Conservation (phyloP, 2,797 vertebrate genomes). For the Eulemur rubriventer region DNA sequence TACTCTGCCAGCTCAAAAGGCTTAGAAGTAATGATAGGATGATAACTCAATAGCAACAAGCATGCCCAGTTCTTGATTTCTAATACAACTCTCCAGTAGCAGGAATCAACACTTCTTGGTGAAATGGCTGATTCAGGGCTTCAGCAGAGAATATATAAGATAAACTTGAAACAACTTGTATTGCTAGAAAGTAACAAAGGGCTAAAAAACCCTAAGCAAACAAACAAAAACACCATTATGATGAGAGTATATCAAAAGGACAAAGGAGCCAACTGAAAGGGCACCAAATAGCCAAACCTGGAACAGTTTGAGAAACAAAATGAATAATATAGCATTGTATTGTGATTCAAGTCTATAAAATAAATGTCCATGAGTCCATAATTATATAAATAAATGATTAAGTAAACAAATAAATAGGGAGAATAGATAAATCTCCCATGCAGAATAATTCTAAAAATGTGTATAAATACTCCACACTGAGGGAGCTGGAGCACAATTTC, state of each 20-base stretch:
- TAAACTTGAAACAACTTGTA: background rate
- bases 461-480: background rate
- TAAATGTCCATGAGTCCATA: background rate
- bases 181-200: background rate
- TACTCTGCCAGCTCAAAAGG: background rate
- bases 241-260: background rate
- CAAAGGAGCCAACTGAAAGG: background rate
- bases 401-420: background rate
- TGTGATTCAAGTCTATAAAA: background rate
- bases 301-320: background rate
- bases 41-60: background rate
- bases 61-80: background rate
- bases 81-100: background rate
- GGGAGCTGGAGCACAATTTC: background rate
- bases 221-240: background rate
- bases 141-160: background rate
- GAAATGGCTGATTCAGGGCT: background rate
- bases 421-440: background rate
- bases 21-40: background rate
- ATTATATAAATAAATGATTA: background rate
- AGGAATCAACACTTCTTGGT: background rate
- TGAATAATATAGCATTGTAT: background rate
- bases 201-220: background rate
- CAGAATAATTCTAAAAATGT: background rate
- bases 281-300: background rate